Conservation (phyloP, 1,140 invertebrate genomes). For the Zophobas atratus region DNA sequence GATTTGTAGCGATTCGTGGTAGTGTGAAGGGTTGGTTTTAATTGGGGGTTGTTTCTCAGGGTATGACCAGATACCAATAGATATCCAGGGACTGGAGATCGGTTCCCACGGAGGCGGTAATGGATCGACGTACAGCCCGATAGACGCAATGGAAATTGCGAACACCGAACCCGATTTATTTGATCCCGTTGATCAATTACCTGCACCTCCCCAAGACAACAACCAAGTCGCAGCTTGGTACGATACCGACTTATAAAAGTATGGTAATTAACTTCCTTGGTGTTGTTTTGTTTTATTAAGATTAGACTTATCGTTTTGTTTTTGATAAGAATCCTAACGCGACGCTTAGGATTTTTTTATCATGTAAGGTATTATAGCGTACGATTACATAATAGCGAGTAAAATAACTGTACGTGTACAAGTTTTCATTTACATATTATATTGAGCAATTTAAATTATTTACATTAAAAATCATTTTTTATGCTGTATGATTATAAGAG, state of each 20-base stretch:
- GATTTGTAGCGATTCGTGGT: neutral
- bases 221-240: constrained; percentile 95
- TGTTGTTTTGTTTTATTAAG: constrained; percentile 31
- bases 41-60: constrained; percentile 71
- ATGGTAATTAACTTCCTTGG: constrained; percentile 7
- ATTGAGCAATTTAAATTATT: constrained; percentile 8
- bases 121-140: constrained; percentile 79
- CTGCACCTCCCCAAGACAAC: constrained; percentile 90
- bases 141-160: constrained; percentile 90
- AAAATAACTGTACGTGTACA: constrained; percentile 33
- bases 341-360: constrained; percentile 22
- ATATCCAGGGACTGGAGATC: constrained; percentile 95
- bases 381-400: constrained; percentile 28
- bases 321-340: constrained; percentile 26
- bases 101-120: constrained; percentile 76
- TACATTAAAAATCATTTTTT: constrained; percentile 8
- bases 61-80: constrained; percentile 97
- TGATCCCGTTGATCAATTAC: constrained; percentile 86
- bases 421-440: constrained; percentile 17
- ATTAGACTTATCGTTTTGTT: constrained; percentile 36
- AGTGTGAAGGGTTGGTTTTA: constrained; percentile 1
- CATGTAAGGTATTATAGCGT: constrained; percentile 28
- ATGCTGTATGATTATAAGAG: constrained; percentile 35
- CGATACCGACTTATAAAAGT: constrained; percentile 91
- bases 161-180: constrained; percentile 84